These are phyloP conservation scores for Gryon sp. DNA, from an alignment of 1,140 invertebrate species.

Conservation along the genomic window DNA sequence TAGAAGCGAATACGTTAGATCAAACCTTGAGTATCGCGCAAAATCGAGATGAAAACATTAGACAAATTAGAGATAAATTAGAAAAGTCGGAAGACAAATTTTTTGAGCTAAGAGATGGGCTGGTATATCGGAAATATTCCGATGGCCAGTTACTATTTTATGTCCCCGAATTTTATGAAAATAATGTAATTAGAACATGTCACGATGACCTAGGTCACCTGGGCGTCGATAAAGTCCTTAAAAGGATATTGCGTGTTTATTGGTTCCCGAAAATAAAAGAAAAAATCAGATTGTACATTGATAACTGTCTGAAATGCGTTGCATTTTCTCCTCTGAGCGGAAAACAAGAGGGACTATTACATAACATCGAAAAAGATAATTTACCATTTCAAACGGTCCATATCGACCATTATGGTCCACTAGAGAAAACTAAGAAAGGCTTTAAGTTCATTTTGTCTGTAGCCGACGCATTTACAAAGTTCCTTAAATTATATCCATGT, in stretches of 20 bases:
- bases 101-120: conserved; percentile 4
- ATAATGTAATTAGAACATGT: conserved; percentile 21
- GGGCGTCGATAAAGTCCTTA: conserved; percentile 46
- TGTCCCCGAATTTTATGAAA: conserved; percentile 49
- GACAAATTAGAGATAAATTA: not conserved
- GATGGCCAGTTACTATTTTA: conserved; percentile 42
- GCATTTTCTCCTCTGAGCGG: not conserved
- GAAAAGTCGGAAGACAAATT: not conserved
- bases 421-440: not conserved
- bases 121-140: conserved; percentile 20
- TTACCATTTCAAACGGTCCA: not conserved
- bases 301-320: not conserved
- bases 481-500: not conserved
- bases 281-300: not conserved
- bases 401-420: conserved; percentile 1
- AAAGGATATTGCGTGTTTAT: conserved; percentile 36
- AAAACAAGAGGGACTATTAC: not conserved
- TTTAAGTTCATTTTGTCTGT: not conserved
- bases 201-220: conserved; percentile 60
- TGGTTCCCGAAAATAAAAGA: conserved; percentile 56
- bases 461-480: not conserved
- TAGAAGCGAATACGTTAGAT: not conserved
- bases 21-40: not conserved
- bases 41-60: not conserved
- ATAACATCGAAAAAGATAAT: not conserved